Conservation (phyloP, 2,888 invertebrate genomes). For the Troilus luridus region DNA sequence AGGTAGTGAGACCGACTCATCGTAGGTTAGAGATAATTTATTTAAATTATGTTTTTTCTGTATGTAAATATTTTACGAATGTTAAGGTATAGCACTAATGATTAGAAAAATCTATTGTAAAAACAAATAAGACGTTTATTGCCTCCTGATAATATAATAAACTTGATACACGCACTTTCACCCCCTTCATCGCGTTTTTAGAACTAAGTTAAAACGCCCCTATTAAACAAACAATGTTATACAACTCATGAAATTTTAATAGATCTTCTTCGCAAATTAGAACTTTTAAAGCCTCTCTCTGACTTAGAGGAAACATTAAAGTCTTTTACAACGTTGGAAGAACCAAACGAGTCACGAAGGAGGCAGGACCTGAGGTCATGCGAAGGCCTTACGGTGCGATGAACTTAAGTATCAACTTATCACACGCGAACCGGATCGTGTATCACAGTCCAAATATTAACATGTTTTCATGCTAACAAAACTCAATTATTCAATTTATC, state of each 20-base stretch:
- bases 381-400: conserved; percentile 7
- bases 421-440: not conserved
- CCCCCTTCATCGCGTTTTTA: too few relatives aligned
- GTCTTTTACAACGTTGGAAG: not conserved
- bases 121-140: too few relatives aligned
- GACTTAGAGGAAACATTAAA: conserved; percentile 1
- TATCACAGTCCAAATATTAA: not conserved
- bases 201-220: not conserved
- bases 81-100: too few relatives aligned
- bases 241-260: not conserved
- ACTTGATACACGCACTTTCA: too few relatives aligned
- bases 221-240: not conserved
- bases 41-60: too few relatives aligned
- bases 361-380: not conserved
- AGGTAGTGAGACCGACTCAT: too few relatives aligned
- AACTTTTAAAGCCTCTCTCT: not conserved
- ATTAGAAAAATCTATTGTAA: too few relatives aligned
- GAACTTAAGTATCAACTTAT: not conserved
- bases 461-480: not conserved
- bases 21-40: too few relatives aligned
- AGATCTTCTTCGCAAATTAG: not conserved
- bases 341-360: conserved; percentile 4
- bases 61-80: too few relatives aligned
- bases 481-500: not conserved
- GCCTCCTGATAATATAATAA: too few relatives aligned